A percentile compares a stretch with the other conserved stretches of the same genome.
Evolutionary conservation across 2,888 invertebrate species (phyloP).

Genomic region (Diplazon laetatorius): DNA sequence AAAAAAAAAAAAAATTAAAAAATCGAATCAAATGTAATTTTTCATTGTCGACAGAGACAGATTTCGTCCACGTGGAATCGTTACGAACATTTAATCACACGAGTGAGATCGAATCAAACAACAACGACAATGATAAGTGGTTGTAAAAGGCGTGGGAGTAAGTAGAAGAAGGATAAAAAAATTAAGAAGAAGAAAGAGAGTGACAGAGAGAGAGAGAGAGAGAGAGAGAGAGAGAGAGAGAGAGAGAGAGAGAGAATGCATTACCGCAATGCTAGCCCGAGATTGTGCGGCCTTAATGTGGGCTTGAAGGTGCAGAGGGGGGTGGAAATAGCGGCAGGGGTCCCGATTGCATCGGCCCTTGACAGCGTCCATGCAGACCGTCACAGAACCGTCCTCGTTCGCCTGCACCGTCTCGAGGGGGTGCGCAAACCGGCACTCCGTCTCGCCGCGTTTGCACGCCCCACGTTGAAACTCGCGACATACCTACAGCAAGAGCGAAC

Average conservation of each 20-base stretch:
- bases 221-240: conserved; percentile 73
- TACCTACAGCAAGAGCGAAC: conserved; percentile 89
- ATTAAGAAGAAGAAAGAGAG: conserved; percentile 36
- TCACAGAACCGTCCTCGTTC: conserved; percentile 99
- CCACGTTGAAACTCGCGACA: conserved; percentile 99
- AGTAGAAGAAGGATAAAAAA: conserved; percentile 53
- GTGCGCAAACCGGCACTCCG: conserved; percentile 99
- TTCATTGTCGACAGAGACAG: no score
- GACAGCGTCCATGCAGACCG: conserved; percentile 99
- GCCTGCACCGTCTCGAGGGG: conserved; percentile 98
- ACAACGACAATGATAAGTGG: conserved; percentile 65
- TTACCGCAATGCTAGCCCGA: conserved; percentile 86
- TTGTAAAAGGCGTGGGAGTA: conserved; percentile 67
- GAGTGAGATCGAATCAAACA: conserved; percentile 42
- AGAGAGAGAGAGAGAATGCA: conserved; percentile 82
- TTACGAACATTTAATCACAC: no score
- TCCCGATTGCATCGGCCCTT: conserved; percentile 99
- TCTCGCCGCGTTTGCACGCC: conserved; percentile 98
- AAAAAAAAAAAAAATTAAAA: no score
- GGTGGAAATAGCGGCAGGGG: conserved; percentile 99
- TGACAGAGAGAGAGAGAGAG: conserved; percentile 55
- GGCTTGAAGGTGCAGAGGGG: conserved; percentile 99
- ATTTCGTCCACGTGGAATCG: no score
- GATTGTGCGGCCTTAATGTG: conserved; percentile 99
- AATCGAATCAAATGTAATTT: no score